Percentiles rank a stretch among this genome's conserved stretches.
Conservation (phyloP, 2,888 invertebrate genomes). For the Hetaerina titia region DNA sequence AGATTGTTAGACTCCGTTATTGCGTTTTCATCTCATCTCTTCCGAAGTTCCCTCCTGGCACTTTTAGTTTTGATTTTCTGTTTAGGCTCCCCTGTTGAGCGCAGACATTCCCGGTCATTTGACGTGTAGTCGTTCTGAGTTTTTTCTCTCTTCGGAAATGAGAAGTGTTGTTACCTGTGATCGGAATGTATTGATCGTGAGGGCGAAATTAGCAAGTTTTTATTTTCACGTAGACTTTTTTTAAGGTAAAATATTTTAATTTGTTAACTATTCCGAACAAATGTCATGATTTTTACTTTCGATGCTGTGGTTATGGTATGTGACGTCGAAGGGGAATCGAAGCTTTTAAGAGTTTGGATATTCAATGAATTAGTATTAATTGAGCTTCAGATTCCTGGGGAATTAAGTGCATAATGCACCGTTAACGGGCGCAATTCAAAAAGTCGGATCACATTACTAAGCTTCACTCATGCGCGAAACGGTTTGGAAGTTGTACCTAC, state of each 20-base stretch:
- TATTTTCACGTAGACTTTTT: background rate
- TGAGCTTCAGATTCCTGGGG: too few species aligned
- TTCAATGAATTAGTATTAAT: too few species aligned
- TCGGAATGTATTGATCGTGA: background rate
- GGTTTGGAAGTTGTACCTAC: too few species aligned
- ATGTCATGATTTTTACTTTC: background rate
- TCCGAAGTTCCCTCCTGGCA: background rate
- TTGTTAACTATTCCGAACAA: background rate
- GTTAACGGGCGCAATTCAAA: too few species aligned
- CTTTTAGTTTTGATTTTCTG: background rate
- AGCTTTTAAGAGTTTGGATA: too few species aligned
- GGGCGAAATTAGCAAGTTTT: background rate
- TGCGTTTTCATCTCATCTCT: background rate
- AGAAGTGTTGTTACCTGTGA: background rate
- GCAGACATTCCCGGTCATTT: background rate
- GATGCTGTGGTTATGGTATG: background rate
- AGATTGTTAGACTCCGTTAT: background rate
- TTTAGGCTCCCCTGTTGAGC: background rate
- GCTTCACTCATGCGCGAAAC: too few species aligned
- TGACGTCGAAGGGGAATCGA: background rate
- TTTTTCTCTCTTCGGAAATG: background rate
- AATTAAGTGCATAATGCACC: too few species aligned
- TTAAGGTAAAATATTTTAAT: background rate
- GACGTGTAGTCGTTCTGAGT: background rate
- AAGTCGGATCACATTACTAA: too few species aligned